phyloP scores from a whole-genome alignment of 2,797 vertebrate genomes.

The Arnoldichthys spilopterus region DNA sequence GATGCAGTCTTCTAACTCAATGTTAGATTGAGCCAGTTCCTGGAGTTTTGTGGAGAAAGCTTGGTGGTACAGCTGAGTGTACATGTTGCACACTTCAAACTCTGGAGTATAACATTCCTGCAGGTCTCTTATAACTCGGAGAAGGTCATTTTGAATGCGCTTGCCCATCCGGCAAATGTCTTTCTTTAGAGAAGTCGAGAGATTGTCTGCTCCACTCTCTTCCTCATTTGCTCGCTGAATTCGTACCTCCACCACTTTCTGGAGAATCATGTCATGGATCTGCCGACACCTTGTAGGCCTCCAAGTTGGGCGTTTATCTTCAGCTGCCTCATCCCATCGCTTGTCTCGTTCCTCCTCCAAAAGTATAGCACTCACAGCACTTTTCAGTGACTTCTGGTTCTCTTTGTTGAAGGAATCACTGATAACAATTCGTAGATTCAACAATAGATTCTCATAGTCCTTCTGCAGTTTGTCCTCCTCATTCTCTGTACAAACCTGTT shows the following conservation, averaged over 20 bases:
- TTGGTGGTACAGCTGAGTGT: slow-evolving; percentile 82
- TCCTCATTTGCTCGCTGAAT: slow-evolving; percentile 65
- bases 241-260: slow-evolving; percentile 68
- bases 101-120: slow-evolving; percentile 80
- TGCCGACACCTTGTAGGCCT: slow-evolving; percentile 79
- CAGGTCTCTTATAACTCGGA: slow-evolving; percentile 73
- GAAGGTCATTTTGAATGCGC: slow-evolving; percentile 83
- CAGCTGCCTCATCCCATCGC: slow-evolving; percentile 51
- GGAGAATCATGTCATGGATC: slow-evolving; percentile 75
- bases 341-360: slow-evolving; percentile 84
- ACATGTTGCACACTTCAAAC: slow-evolving; percentile 80
- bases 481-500: slow-evolving; percentile 60
- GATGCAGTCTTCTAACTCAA: slow-evolving; percentile 76
- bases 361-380: slow-evolving; percentile 76
- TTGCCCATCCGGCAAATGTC: slow-evolving; percentile 80
- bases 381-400: slow-evolving; percentile 71
- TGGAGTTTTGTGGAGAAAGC: slow-evolving; percentile 75
- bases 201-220: slow-evolving; percentile 48
- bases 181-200: slow-evolving; percentile 70
- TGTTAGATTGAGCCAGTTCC: slow-evolving; percentile 63
- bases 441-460: slow-evolving; percentile 71
- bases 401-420: slow-evolving; percentile 71
- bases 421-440: slow-evolving; percentile 71
- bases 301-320: slow-evolving; percentile 50
- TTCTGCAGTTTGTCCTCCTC: slow-evolving; percentile 72